Evolutionary conservation across 2,797 vertebrate species (phyloP).

Genomic region (Pelobates cultripes): DNA sequence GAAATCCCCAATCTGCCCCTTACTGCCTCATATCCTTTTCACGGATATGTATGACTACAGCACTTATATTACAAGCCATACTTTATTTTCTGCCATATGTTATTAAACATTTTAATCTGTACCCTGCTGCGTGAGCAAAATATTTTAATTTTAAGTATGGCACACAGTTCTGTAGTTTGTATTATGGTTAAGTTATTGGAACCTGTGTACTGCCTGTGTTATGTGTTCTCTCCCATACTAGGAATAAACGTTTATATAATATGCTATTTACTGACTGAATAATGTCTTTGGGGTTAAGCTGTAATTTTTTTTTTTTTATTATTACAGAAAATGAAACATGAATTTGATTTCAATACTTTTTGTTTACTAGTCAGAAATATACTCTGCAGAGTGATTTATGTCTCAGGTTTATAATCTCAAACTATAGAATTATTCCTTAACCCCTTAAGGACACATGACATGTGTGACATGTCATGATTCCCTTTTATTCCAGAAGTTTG

Average conservation of each 20-base stretch:
- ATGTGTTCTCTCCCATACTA: neutral
- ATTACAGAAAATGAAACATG: neutral
- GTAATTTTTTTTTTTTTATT: neutral
- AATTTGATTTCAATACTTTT: neutral
- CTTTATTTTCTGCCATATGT: neutral
- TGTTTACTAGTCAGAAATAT: neutral
- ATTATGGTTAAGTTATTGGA: constrained; percentile 25
- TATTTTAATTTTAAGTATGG: neutral
- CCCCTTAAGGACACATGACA: too few species aligned
- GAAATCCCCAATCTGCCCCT: neutral
- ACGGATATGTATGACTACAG: neutral
- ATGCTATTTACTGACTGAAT: neutral
- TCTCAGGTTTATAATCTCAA: neutral
- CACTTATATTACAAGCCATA: neutral
- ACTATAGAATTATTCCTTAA: neutral
- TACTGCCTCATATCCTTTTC: neutral
- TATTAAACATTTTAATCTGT: neutral
- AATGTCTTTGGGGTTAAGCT: too few species aligned
- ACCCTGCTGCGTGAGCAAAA: neutral
- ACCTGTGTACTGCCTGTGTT: constrained; percentile 11
- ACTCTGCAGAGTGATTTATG: neutral
- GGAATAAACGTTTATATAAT: neutral
- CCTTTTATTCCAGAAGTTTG: too few species aligned
- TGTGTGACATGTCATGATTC: too few species aligned
- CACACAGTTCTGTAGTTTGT: neutral